These are phyloP conservation scores for Phenganax subtilis DNA, from an alignment of 92 coral and sea anemone genomes.

Conservation along the genomic window DNA sequence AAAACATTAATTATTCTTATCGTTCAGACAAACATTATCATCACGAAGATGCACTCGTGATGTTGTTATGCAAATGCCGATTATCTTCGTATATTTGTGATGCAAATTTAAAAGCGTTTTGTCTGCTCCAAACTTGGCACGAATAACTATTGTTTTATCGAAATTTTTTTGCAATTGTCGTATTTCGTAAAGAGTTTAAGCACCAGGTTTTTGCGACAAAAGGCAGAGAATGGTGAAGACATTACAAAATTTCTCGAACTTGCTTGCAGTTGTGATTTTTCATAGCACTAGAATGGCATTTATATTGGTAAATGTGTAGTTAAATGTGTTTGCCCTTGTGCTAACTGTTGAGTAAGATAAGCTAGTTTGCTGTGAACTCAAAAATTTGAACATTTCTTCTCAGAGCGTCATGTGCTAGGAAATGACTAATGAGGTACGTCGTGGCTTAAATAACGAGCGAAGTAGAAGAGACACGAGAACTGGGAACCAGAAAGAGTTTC, in stretches of 20 bases:
- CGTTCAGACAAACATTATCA: slow-evolving; percentile 3
- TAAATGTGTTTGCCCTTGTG: background rate
- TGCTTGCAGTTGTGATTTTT: no score
- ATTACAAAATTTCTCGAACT: no score
- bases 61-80: slow-evolving; percentile 12
- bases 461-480: background rate
- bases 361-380: no score
- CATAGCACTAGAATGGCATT: no score
- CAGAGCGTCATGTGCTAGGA: slow-evolving; percentile 40
- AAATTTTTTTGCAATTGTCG: no score
- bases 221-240: no score
- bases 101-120: background rate
- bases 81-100: background rate
- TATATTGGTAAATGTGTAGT: no score
- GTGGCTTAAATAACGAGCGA: slow-evolving; percentile 6
- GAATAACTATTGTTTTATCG: background rate
- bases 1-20: slow-evolving; percentile 7
- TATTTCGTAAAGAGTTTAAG: no score
- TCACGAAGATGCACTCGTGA: background rate
- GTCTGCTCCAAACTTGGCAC: background rate
- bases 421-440: slow-evolving; percentile 34
- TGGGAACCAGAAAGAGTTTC: slow-evolving; percentile 31
- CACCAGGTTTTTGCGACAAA: no score
- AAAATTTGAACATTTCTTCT: background rate
- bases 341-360: no score